Base-by-base conservation (phyloP, 2,113 vertebrate species). In the Salvelinus alpinus region DNA sequence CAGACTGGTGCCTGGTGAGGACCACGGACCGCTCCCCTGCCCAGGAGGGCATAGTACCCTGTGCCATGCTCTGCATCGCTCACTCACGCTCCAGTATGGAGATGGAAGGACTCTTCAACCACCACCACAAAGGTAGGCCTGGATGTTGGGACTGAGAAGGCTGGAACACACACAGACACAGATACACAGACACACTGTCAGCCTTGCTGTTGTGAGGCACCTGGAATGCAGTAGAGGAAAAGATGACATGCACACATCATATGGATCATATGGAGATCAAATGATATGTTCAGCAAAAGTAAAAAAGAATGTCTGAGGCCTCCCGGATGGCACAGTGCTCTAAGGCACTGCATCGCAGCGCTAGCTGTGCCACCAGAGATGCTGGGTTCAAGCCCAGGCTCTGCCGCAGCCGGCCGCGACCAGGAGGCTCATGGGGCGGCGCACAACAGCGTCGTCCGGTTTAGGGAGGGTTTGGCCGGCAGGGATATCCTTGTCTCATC, bases 21-120 rank as follows among this genome's bases (percentile, higher is more conserved):
- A 98, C 97, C 84, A 98, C 96, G 0, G 97, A 98, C 83, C 94
- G 96, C 1, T 97, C 95, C 0, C 97, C 97, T 0, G 96, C 97
- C 0, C 95, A 95, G 0, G 97, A 98, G 86, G 97, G 97, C 66
- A 93, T 98, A 27, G 97, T 98, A 0, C 97, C 97, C 84, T 97
- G 96, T 3, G 93, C 95, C 60, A 96, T 96, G 13, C 95, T 98
- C 38, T 98, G 97, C 81, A 97, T 98, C 6, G 97, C 97, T 54
- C 97, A 98, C 88, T 98, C 97, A 0, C 90, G 97, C 72, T 98
- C 96, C 1, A 97, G 96, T 77, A 96, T 98, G 95, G 97, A 98
- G 82, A 98, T 98, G 96, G 97, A 98, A 80, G 97, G 97, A 54
- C 96, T 98, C 85, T 98, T 98, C 86, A 98, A 98, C 90, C 96